A percentile compares a stretch with the other conserved stretches of the same genome.
phyloP scores from a whole-genome alignment of 2,888 invertebrate species.

The Troides oblongomaculatus region DNA sequence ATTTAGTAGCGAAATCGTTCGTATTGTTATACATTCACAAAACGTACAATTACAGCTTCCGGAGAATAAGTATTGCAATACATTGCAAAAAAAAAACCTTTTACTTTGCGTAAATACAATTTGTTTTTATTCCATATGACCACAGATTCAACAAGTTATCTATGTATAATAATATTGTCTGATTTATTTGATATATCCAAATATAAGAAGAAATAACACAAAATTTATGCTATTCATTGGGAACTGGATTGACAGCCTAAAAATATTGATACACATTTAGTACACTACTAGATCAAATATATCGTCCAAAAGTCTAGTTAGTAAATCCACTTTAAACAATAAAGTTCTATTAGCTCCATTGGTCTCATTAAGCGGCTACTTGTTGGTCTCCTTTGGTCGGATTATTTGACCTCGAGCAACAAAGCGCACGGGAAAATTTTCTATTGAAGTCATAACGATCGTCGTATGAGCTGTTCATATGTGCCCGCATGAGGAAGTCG shows the following conservation, averaged over 20 bases:
- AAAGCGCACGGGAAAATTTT: slow-evolving; percentile 69
- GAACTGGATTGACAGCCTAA: neutral
- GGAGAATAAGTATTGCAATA: too few species aligned
- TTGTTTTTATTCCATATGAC: too few species aligned
- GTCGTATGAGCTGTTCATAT: slow-evolving; percentile 66
- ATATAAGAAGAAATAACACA: too few species aligned
- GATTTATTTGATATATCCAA: too few species aligned
- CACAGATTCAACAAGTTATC: too few species aligned
- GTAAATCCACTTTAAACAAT: slow-evolving; percentile 46
- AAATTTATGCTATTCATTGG: neutral
- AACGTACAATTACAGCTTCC: too few species aligned
- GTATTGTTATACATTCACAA: too few species aligned
- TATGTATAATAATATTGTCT: too few species aligned
- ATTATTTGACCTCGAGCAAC: slow-evolving; percentile 69
- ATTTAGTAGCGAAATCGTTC: too few species aligned
- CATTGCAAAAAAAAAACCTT: too few species aligned
- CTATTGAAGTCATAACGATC: slow-evolving; percentile 67
- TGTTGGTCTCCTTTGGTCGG: slow-evolving; percentile 61
- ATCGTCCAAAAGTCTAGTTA: slow-evolving; percentile 27
- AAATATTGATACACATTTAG: neutral
- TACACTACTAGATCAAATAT: neutral
- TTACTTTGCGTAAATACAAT: too few species aligned
- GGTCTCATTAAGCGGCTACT: slow-evolving; percentile 59
- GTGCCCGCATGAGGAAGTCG: slow-evolving; percentile 75
- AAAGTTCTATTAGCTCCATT: slow-evolving; percentile 66